A percentile compares a stretch with the other conserved stretches of the same genome.
Evolutionary conservation across 2,888 invertebrate genomes (phyloP).

Genomic region (Pharmacophagus antenor): DNA sequence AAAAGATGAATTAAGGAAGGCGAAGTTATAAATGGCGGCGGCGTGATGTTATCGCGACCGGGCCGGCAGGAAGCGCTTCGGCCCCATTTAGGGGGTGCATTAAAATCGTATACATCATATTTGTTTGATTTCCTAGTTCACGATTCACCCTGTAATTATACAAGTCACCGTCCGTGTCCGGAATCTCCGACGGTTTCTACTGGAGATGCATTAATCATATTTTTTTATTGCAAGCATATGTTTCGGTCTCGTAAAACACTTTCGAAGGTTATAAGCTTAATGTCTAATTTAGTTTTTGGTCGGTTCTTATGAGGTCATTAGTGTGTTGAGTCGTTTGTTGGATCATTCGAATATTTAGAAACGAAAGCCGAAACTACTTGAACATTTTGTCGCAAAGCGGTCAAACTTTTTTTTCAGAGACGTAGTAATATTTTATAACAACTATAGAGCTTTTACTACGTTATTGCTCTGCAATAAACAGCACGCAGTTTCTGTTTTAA

Average conservation of each 20-base stretch:
- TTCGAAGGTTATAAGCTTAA: conserved; percentile 67
- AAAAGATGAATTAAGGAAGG: conserved; percentile 58
- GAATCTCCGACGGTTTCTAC: conserved; percentile 72
- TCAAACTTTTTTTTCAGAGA: conserved; percentile 35
- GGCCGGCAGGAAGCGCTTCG: conserved; percentile 77
- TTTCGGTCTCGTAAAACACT: conserved; percentile 75
- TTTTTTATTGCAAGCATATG: conserved; percentile 78
- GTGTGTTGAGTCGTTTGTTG: conserved; percentile 52
- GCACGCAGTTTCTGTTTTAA: conserved; percentile 4
- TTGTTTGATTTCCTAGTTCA: conserved; percentile 82
- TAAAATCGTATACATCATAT: conserved; percentile 82
- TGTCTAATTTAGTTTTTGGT: conserved; percentile 72
- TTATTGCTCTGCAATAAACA: conserved; percentile 17
- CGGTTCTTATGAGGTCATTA: conserved; percentile 71
- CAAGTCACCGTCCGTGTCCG: conserved; percentile 75
- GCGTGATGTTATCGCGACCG: conserved; percentile 42
- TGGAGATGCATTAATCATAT: conserved; percentile 76
- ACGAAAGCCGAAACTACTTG: conserved; percentile 47
- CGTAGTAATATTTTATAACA: conserved; percentile 34
- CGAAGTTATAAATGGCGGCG: conserved; percentile 67
- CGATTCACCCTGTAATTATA: conserved; percentile 80
- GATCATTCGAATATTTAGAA: conserved; percentile 49
- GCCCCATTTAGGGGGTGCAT: conserved; percentile 81
- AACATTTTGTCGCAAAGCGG: conserved; percentile 54
- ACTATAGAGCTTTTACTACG: conserved; percentile 24